These are phyloP conservation scores for Rhimphoctona megacephalus DNA, from an alignment of 2,888 invertebrate species.

Conservation along the genomic window DNA sequence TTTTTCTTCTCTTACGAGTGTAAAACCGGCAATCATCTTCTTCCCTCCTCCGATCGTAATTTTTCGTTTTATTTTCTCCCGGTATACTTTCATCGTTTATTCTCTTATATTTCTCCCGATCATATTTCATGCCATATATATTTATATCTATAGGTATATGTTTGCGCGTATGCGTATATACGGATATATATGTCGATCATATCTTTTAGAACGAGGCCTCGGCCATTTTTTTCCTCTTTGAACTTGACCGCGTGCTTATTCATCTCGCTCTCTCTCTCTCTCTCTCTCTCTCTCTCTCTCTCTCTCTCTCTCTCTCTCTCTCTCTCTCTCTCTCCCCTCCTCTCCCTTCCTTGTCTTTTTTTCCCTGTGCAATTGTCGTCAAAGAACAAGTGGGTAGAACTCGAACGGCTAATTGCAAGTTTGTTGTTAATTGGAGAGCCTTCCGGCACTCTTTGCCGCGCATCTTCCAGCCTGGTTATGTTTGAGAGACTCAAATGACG, in stretches of 20 bases:
- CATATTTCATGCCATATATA: conserved; percentile 36
- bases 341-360: too few species aligned
- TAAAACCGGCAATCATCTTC: conserved; percentile 55
- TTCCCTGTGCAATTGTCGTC: conserved; percentile 19
- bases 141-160: conserved; percentile 11
- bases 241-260: conserved; percentile 60
- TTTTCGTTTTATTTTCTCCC: conserved; percentile 38
- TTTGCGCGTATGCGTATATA: not conserved
- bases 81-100: conserved; percentile 51
- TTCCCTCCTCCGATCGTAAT: conserved; percentile 19
- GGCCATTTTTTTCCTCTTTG: conserved; percentile 56
- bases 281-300: conserved; percentile 10
- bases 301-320: not conserved
- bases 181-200: conserved; percentile 43
- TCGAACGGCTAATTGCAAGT: conserved; percentile 65
- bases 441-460: conserved; percentile 10
- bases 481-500: conserved; percentile 41
- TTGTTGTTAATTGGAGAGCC: conserved; percentile 63
- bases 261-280: conserved; percentile 12
- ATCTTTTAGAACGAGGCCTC: conserved; percentile 45
- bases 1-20: conserved; percentile 20
- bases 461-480: conserved; percentile 8
- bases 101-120: conserved; percentile 15
- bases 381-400: conserved; percentile 31
- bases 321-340: not conserved